Evolutionary conservation across 2,113 vertebrate species (phyloP), one percentile per base, ranked within the genome.

Genomic region (Callospermophilus lateralis): DNA sequence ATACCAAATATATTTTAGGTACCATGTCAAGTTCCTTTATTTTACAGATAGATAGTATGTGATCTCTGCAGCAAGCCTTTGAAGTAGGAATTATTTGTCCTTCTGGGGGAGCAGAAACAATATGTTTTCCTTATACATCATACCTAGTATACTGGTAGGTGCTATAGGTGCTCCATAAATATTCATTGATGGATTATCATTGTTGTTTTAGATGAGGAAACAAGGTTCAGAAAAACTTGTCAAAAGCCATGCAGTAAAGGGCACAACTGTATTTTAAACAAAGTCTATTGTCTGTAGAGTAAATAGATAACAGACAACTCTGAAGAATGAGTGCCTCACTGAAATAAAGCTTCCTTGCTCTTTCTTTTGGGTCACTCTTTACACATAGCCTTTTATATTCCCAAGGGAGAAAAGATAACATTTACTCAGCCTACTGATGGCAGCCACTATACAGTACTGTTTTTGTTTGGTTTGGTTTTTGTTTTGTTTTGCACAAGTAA

Each of bases 61-160:
- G 15, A 48, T 89, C 30, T 89, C 94, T 78, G 87, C 32, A 88
- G 68, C 83, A 91, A 32, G 16, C 8, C 19, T 91, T 72, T 83
- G 83, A 94, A 88, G 32, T 39, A 84, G 70, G 42, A 93, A 63
- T 53, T 90, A 63, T 26, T 93, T 95, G 92, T 55, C 32, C 72
- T 89, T 84, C 8, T 67, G 55, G 24, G 85, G 22, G 19, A n/a
- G 9, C 67, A 93, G 51, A 86, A 85, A 51, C 32, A 45, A 45
- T 26, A 15, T 68, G 16, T 63, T 15, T 65, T 30, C 72, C 32
- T 55, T 58, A 20, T 88, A 79, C 17, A 28, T 61, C 85, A 51
- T 89, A 55, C 63, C 34, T 58, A n/a, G 34, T 51, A 70, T 16
- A 48, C 68, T 16, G 37, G 32, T 91, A 67, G 63, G 37, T 73